These are phyloP conservation scores for Spermophilus dauricus DNA, from an alignment of 2,113 vertebrate species.

Conservation along the genomic window DNA sequence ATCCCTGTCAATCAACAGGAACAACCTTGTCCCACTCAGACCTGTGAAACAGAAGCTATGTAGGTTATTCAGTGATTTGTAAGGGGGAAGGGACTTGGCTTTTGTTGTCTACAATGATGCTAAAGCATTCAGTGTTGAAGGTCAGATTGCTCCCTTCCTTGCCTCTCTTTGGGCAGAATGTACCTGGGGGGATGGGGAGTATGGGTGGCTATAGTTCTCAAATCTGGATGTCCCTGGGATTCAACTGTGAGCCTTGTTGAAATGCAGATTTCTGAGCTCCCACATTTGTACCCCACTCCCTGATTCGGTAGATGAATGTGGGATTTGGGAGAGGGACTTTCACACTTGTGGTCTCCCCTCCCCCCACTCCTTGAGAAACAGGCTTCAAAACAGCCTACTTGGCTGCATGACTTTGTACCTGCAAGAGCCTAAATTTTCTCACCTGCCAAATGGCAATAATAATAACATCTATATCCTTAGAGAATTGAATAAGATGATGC, in stretches of 20 bases:
- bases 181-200: background rate
- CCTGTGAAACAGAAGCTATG: constrained; percentile 1
- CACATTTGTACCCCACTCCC: background rate
- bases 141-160: background rate
- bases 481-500: background rate
- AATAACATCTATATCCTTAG: background rate
- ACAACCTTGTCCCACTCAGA: constrained; percentile 57
- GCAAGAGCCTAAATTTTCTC: background rate
- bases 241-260: background rate
- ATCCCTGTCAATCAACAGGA: constrained; percentile 71
- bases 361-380: background rate
- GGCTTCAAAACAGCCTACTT: background rate
- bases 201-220: background rate
- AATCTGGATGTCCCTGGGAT: background rate
- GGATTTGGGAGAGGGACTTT: background rate
- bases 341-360: background rate
- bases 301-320: background rate
- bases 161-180: background rate
- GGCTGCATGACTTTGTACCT: background rate
- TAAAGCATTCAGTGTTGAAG: background rate
- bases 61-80: constrained; percentile 11
- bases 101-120: background rate
- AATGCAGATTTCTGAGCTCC: background rate
- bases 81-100: background rate
- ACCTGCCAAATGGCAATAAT: background rate